Evolutionary conservation across 2,113 vertebrate genomes (phyloP).

Genomic region (Butorides virescens): DNA sequence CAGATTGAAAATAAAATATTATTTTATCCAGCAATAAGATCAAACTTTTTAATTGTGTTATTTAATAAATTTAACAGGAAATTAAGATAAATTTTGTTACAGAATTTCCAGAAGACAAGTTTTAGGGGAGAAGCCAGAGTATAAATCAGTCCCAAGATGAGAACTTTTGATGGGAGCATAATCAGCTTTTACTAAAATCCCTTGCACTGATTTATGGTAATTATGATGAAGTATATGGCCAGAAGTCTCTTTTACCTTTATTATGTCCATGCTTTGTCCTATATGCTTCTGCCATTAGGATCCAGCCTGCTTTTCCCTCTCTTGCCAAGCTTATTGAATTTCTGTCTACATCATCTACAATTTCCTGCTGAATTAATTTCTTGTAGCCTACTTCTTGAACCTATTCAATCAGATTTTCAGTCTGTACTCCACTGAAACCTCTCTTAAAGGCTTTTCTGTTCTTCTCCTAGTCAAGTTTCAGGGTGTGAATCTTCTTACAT

Average conservation of each 20-base stretch:
- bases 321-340: slow-evolving; percentile 40
- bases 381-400: slow-evolving; percentile 25
- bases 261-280: background rate
- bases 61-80: background rate
- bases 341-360: slow-evolving; percentile 39
- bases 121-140: background rate
- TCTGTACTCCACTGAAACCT: background rate
- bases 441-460: background rate
- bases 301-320: background rate
- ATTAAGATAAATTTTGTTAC: background rate
- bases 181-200: background rate
- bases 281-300: background rate
- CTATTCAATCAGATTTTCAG: slow-evolving; percentile 9
- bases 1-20: background rate
- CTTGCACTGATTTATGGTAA: background rate
- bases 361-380: slow-evolving; percentile 42
- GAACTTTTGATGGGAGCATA: background rate
- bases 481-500: background rate
- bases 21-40: background rate
- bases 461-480: background rate
- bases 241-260: background rate
- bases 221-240: background rate
- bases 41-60: background rate
- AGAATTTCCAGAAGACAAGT: background rate
- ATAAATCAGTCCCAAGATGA: background rate